Evolutionary conservation across 1,140 invertebrate species (phyloP), one percentile per base, ranked within the genome.

Genomic region (Apis laboriosa): DNA sequence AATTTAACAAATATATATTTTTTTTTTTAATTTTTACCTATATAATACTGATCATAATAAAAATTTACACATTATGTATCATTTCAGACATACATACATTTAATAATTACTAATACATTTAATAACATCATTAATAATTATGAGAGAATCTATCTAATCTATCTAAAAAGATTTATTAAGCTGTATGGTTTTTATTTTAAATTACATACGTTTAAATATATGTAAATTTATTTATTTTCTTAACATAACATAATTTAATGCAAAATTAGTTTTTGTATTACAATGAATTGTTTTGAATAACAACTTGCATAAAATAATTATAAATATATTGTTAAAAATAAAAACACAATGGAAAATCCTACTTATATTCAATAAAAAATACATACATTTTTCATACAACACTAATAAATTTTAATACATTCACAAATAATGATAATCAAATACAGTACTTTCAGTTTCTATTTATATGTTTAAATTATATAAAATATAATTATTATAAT

Each of bases 311-410:
- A 53, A 58, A 68, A 67, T 9, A 21, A 8, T 28, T n/a, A 53
- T 11, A 9, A 78, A 60, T 5, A 24, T 53, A 64, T 24, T 28
- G 19, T 24, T 64, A 73, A 43, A 34, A 61, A 64, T 72, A 80
- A 72, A 12, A 64, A 61, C 64, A 70, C 68, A 19, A 8, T 49
- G 72, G 43, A 53, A 15, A n/a, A 72, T 55, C 51, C 17, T 34
- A 63, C 28, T 71, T 53, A 53, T 28, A 63, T 72, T 80, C 53
- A 72, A 80, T 80, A 63, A 80, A 21, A 73, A 53, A 55, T 24
- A 72, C 19, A 61, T 72, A 72, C 67, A 61, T 63, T 72, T 72
- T 73, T 24, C 34, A 64, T 61, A 80, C 15, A 73, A 19, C 28
- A 51, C 15, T 34, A 17, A 73, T 61, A 60, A 56, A 64, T 80